Conservation (phyloP, 1,140 invertebrate species). For the Vollenhovia emeryi region DNA sequence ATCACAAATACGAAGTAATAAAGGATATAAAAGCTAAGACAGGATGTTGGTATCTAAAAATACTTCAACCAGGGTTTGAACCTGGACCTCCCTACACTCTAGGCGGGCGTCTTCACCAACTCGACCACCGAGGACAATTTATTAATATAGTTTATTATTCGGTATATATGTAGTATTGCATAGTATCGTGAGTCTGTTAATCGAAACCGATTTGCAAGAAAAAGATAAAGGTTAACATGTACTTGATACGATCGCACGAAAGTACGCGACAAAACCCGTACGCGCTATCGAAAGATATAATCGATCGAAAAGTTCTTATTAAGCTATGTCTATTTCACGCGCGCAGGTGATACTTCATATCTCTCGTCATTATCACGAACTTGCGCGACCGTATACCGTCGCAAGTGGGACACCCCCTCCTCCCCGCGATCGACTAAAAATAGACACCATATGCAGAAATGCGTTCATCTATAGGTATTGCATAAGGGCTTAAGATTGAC, state of each 20-base stretch:
- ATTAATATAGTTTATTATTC: neutral
- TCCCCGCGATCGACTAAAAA: constrained; percentile 42
- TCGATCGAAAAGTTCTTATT: neutral
- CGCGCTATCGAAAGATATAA: constrained; percentile 19
- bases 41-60: no score
- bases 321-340: neutral
- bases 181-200: neutral
- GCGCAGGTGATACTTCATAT: neutral
- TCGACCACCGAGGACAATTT: no score
- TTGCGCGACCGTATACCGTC: constrained; percentile 12
- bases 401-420: constrained; percentile 31
- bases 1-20: no score
- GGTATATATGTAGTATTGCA: neutral
- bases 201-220: constrained; percentile 64
- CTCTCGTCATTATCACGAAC: constrained; percentile 19
- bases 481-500: constrained; percentile 41
- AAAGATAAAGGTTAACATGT: constrained; percentile 26
- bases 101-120: no score
- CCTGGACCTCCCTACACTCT: no score
- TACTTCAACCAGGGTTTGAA: no score
- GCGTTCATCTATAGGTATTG: constrained; percentile 37
- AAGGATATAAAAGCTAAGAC: no score
- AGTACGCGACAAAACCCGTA: neutral
- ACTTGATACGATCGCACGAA: neutral
- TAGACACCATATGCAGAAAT: constrained; percentile 41